phyloP scores from a whole-genome alignment of 30 jellyfish, hydroid and myxozoan genomes.

The Hydractinia echinata region DNA sequence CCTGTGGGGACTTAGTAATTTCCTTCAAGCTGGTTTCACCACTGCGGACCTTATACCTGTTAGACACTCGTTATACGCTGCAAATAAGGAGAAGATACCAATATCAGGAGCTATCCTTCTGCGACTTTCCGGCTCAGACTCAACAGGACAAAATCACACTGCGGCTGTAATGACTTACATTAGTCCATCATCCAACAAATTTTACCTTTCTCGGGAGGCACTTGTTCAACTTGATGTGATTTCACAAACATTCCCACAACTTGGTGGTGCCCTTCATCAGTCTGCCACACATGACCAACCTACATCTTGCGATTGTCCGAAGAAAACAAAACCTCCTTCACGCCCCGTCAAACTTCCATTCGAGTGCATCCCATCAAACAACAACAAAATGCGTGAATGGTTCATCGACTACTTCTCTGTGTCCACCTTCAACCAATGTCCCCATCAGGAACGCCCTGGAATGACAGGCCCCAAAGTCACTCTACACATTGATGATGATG shows the following conservation, averaged over 20 bases:
- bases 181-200: background rate
- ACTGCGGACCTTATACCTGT: too few species aligned
- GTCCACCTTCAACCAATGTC: background rate
- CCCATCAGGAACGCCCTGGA: background rate
- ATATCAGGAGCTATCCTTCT: too few species aligned
- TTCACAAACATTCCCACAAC: background rate
- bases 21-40: too few species aligned
- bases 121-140: too few species aligned
- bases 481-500: background rate
- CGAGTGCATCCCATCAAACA: background rate
- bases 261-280: background rate
- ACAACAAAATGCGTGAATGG: constrained; percentile 1
- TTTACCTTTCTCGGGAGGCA: too few species aligned
- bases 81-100: too few species aligned
- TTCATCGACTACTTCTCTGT: background rate
- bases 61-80: too few species aligned
- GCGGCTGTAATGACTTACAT: background rate
- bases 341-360: background rate
- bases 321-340: background rate
- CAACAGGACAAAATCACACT: too few species aligned
- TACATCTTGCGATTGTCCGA: background rate
- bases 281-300: background rate
- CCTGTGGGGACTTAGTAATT: too few species aligned
- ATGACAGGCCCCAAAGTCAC: background rate
- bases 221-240: constrained; percentile 8